These are phyloP conservation scores for Thrips palmi DNA, from an alignment of 1,140 invertebrate species.

Conservation along the genomic window DNA sequence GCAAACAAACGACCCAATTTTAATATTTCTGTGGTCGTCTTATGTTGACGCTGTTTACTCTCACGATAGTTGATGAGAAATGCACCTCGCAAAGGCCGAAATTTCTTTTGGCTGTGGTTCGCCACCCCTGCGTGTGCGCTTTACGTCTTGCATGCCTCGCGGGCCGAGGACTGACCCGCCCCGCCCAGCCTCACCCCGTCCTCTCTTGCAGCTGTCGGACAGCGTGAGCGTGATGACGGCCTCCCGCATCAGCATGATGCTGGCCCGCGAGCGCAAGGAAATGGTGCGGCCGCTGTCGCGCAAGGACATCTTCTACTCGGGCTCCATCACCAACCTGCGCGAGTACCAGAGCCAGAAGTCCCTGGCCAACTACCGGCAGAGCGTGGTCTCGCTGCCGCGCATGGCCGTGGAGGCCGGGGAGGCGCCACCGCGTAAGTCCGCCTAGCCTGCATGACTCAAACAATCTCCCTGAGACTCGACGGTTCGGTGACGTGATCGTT, in stretches of 20 bases:
- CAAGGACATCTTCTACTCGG: constrained; percentile 49
- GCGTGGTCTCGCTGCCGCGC: constrained; percentile 10
- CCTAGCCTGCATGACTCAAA: neutral
- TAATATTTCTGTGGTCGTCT: no score
- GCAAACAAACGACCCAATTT: no score
- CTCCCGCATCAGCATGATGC: neutral
- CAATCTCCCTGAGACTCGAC: neutral
- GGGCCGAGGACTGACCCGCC: no score
- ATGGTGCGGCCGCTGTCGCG: constrained; percentile 36
- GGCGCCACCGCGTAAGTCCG: no score
- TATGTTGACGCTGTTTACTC: no score
- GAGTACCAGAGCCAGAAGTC: constrained; percentile 30
- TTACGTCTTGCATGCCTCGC: no score
- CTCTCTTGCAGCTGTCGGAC: constrained; percentile 15
- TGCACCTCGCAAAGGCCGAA: no score
- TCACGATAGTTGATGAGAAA: no score
- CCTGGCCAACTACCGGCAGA: constrained; percentile 23
- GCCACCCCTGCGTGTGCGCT: no score
- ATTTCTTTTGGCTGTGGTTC: no score
- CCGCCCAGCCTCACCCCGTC: no score
- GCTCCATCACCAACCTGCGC: constrained; percentile 31
- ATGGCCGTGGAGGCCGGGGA: no score
- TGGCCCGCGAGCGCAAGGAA: constrained; percentile 14
- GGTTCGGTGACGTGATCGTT: neutral
- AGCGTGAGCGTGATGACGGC: constrained; percentile 13